Evolutionary conservation across 2,888 invertebrate genomes (phyloP).

Genomic region (Boloria euphrosyne): DNA sequence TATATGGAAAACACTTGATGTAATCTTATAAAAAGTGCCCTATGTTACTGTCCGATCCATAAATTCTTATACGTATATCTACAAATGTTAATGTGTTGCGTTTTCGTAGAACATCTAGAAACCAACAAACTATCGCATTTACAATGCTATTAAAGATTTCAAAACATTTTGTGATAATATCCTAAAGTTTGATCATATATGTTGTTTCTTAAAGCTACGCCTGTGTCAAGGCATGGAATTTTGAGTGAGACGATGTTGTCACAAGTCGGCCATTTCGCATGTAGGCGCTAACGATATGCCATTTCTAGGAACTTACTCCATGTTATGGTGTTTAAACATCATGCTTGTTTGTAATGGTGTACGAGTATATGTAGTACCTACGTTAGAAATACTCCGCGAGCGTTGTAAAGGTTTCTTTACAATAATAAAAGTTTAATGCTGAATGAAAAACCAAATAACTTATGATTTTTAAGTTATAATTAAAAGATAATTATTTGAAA

Average conservation of each 20-base stretch:
- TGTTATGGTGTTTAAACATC: slow-evolving; percentile 46
- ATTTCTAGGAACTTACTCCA: slow-evolving; percentile 54
- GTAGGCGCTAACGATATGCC: slow-evolving; percentile 55
- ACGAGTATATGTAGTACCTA: no score
- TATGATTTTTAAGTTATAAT: no score
- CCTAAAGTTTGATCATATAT: background rate
- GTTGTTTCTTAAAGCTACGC: slow-evolving; percentile 28
- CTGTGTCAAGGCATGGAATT: slow-evolving; percentile 37
- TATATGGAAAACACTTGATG: no score
- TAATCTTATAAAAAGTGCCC: no score
- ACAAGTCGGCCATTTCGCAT: slow-evolving; percentile 54
- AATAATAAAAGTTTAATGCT: background rate
- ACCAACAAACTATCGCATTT: no score
- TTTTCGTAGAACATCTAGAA: no score
- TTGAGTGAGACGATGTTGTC: slow-evolving; percentile 47
- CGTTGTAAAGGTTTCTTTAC: background rate
- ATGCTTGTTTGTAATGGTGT: slow-evolving; percentile 20
- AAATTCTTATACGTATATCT: no score
- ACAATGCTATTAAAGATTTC: no score
- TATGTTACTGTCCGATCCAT: no score
- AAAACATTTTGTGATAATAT: background rate
- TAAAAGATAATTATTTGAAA: no score
- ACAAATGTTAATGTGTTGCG: no score
- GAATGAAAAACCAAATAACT: no score
- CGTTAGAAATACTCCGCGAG: slow-evolving; percentile 15